Conservation (phyloP, 2,888 invertebrate species). For the Ommatoiulus sabulosus region DNA sequence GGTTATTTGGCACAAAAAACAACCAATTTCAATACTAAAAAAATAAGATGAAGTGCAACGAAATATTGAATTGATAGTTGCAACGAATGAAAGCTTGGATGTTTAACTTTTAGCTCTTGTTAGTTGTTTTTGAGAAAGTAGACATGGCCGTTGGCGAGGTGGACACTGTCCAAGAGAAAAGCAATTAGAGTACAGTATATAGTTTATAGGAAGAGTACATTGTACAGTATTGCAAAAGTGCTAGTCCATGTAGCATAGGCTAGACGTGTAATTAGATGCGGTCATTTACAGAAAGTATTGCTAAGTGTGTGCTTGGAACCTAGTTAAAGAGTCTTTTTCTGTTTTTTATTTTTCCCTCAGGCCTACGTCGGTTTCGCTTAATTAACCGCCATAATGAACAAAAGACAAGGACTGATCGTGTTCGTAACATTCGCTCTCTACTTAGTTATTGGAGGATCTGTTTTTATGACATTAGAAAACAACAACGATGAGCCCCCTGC, state of each 20-base stretch:
- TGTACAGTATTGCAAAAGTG: not conserved
- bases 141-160: not conserved
- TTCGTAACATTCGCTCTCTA: conserved; percentile 81
- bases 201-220: not conserved
- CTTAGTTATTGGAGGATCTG: conserved; percentile 83
- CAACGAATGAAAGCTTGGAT: not conserved
- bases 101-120: not conserved
- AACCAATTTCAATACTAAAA: not conserved
- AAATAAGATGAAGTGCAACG: not conserved
- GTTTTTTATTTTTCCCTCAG: not conserved
- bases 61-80: not conserved
- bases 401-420: conserved; percentile 81
- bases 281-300: not conserved
- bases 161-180: not conserved
- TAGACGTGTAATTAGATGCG: not conserved
- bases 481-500: conserved; percentile 11
- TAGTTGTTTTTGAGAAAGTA: not conserved
- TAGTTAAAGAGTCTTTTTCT: not conserved
- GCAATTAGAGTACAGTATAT: not conserved
- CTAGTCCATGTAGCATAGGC: not conserved
- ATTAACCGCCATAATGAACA: conserved; percentile 60
- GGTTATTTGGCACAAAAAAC: not conserved
- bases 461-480: conserved; percentile 83
- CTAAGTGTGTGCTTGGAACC: not conserved
- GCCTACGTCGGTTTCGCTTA: not conserved